Percentiles rank a stretch among this genome's conserved stretches.
phyloP scores from a whole-genome alignment of 2,888 invertebrate species.

The Caenorhabditis zanzibari region DNA sequence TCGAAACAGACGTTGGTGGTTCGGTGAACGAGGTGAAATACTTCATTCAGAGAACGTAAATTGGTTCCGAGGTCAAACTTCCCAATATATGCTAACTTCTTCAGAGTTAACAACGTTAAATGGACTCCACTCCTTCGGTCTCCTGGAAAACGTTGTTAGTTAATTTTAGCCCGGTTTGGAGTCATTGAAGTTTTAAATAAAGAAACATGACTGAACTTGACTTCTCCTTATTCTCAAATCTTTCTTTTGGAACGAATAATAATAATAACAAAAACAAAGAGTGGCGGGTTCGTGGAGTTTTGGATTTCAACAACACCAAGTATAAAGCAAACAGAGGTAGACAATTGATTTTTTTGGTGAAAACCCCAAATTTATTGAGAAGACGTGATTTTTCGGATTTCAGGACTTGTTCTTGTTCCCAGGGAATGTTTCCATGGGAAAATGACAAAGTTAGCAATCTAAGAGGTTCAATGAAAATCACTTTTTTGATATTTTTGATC shows the following conservation, averaged over 20 bases:
- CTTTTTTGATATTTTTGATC: not conserved
- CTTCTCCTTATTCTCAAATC: not conserved
- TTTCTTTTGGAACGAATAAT: not conserved
- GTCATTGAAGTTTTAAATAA: not conserved
- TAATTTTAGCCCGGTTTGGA: not conserved
- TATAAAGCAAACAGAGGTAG: not conserved
- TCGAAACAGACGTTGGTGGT: not conserved
- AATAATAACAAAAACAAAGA: not conserved
- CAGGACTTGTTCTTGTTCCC: constrained; percentile 1
- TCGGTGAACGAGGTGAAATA: constrained; percentile 16
- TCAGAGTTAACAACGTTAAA: constrained; percentile 6
- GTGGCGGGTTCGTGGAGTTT: not conserved
- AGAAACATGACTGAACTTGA: not conserved
- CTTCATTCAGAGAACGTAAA: constrained; percentile 14
- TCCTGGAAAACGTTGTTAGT: constrained; percentile 19
- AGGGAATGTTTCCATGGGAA: constrained; percentile 45
- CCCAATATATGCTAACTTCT: not conserved
- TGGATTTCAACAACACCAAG: not conserved
- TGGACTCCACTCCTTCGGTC: constrained; percentile 3
- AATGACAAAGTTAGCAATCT: not conserved
- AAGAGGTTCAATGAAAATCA: not conserved
- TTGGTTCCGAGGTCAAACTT: constrained; percentile 8
- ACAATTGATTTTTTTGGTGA: not conserved
- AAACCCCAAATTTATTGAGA: not conserved
- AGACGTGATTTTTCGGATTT: constrained; percentile 37